Percentiles rank a stretch among this genome's conserved stretches.
These are phyloP conservation scores for Chloebia gouldiae DNA, from an alignment of 2,113 vertebrate species.

Conservation along the genomic window DNA sequence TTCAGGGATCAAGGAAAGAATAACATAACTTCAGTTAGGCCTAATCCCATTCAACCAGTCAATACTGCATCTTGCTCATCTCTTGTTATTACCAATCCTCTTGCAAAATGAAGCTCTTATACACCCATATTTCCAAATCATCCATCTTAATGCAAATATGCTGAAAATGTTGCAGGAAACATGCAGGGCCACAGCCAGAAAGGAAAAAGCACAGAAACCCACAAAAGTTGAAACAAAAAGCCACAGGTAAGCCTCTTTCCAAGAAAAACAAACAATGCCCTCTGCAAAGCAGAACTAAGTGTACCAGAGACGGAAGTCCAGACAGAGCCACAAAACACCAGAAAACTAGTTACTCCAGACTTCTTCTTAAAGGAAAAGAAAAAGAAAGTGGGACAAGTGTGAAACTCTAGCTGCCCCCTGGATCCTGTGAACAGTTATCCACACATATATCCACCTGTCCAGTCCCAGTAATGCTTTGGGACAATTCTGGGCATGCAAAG, in stretches of 20 bases:
- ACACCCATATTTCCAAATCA: neutral
- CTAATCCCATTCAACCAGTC: neutral
- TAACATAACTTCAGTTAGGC: neutral
- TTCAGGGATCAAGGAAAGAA: neutral
- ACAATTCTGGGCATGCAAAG: neutral
- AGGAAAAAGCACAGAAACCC: neutral
- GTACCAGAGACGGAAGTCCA: neutral
- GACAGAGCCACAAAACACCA: neutral
- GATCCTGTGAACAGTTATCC: neutral
- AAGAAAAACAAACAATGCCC: neutral
- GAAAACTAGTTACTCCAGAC: neutral
- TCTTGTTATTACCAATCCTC: neutral
- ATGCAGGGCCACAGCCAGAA: neutral
- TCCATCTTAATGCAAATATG: neutral
- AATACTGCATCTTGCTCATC: neutral
- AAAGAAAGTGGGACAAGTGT: accelerated
- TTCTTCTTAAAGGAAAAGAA: too few relatives aligned
- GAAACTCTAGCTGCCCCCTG: neutral
- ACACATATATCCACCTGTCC: neutral
- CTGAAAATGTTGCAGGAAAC: neutral
- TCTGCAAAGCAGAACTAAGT: neutral
- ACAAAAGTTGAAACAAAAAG: constrained; percentile 23
- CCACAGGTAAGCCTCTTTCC: constrained; percentile 1
- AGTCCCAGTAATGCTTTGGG: neutral
- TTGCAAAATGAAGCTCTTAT: neutral